Base-by-base conservation (phyloP, 2,888 invertebrate genomes). In the Pilophorus perplexus region DNA sequence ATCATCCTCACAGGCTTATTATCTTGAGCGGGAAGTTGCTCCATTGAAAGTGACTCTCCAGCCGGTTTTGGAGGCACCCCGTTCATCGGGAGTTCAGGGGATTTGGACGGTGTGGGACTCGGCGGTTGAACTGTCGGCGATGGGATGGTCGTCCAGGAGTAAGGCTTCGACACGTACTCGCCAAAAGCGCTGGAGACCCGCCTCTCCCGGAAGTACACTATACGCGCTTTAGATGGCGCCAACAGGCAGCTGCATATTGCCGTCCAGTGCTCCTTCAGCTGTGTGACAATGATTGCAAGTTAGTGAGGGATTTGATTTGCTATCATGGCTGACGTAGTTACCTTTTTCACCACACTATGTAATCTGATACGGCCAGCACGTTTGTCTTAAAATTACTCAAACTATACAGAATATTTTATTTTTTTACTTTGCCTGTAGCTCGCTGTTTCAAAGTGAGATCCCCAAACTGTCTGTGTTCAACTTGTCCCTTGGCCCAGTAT, bases 131-230 rank as follows among this genome's bases (percentile, higher is more conserved):
- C 23, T 0, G 62, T 46, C 14, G 59, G 59, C n/a, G 37, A 18
- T 3, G 18, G 25, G n/a, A 27, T 10, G 6, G 22, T 28, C 3
- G 14, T 10, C 27, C 25, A 38, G 3, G 23, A n/a, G 33, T 62
- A 62, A 3, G 38, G 25, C 8, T 14, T 18, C 20, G 46, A 46
- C 12, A 62, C 48, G 20, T 62, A 62, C 23, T 62, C 62, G 6
- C 62, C 62, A 23, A 62, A 62, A 18, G 48, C 62, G 10, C 46
- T 46, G 4, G 62, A 62, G 3, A 33, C 46, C 14, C 62, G 46
- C 8, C 62, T 44, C 28, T 16, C 20, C 18, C 46, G 10, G 1
- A 28, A 2, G 18, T 62, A 60, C 3, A 46, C 28, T 2, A 46
- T 33, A 2, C 28, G 28, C 8, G 14, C 48, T 4, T 46, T 48